Base-by-base conservation (phyloP, 2,888 invertebrate species). In the Scaptomyza polygonia region DNA sequence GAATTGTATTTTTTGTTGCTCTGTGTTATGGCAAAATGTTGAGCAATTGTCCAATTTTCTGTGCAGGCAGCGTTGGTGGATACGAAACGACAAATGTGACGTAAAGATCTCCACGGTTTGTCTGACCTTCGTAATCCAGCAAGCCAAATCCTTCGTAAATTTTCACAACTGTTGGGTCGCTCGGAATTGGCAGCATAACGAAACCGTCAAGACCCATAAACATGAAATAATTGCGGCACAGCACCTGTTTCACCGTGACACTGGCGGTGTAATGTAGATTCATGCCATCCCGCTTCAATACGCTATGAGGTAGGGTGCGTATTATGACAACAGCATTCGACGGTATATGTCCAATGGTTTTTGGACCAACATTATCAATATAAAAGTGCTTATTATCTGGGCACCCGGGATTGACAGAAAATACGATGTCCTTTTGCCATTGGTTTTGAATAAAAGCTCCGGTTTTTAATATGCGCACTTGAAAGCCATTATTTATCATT, bases 391-490 rank as follows among this genome's bases (percentile, higher is more conserved):
- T 9, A 9, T 16, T 9, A 1, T 1, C 1, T 16, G 39, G 39
- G 6, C 14, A 39, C 16, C 39, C 16, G 9, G 39, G 39, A 8
- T 1, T 39, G 36, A 7, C 14, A n/a, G 5, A 5, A 32, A 11
- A 11, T n/a, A n/a, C 6, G n/a, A n/a, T n/a, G n/a, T n/a, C n/a
- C n/a, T n/a, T n/a, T n/a, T n/a, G n/a, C n/a, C n/a, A n/a, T n/a
- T n/a, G n/a, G n/a, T n/a, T n/a, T n/a, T n/a, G n/a, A n/a, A n/a
- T 4, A 1, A 32, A 4, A 8, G 34, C 1, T n/a, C 34, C n/a
- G 7, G 1, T n/a, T n/a, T 32, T 12, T n/a, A 4, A 1, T 5
- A 36, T 0, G 1, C 2, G 0, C 36, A 36, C 0, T 39, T 0
- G 0, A 9, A 39, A 39, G 39, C 39, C 39, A 7, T 6, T 2